Base-by-base conservation (phyloP, 2,797 vertebrate genomes). In the Gephyroberyx darwinii region DNA sequence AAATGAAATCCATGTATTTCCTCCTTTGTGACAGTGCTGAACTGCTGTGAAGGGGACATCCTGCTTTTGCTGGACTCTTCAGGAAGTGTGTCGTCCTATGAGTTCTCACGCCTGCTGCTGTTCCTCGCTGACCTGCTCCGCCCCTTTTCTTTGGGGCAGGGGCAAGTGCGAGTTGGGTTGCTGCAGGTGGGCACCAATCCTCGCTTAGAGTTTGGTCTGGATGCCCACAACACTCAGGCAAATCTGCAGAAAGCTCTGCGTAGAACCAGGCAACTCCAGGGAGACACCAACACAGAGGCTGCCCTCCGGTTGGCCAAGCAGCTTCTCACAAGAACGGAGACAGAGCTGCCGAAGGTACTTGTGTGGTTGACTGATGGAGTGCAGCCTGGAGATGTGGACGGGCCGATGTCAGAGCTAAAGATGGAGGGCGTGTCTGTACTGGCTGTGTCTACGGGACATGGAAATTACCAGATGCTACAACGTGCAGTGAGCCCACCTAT, bases 331-430 rank as follows among this genome's bases (percentile, higher is more conserved):
- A 92, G 92, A 0, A 92, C 90, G 1, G 83, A 91, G 8, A 72
- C 79, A 0, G 83, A 80, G 0, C 91, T 94, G 41, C 95, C 96
- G 55, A 95, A 95, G 82, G 89, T 98, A 0, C 80, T 98, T 84
- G 89, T 98, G 57, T 98, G 97, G 97, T 90, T 98, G 85, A 98
- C 96, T 0, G 97, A 98, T 0, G 96, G 96, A 0, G 94, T 94
- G 74, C 93, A 95, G 80, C 95, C 92, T 0, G 96, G 96, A 9
- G 89, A 94, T 0, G 91, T 97, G 80, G 94, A 94, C 0, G 65
- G 84, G 74, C 92, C 91, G 5, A 95, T 95, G 93, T 90, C 84
- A 43, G 89, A 90, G 45, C 91, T 98, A 67, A 96, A 94, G 78
- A 92, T 89, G 17, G 83, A 73, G 56, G 96, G 96, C 0, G 94